Base-by-base conservation (phyloP, 2,888 invertebrate genomes). In the Chloroclystis v-ata region DNA sequence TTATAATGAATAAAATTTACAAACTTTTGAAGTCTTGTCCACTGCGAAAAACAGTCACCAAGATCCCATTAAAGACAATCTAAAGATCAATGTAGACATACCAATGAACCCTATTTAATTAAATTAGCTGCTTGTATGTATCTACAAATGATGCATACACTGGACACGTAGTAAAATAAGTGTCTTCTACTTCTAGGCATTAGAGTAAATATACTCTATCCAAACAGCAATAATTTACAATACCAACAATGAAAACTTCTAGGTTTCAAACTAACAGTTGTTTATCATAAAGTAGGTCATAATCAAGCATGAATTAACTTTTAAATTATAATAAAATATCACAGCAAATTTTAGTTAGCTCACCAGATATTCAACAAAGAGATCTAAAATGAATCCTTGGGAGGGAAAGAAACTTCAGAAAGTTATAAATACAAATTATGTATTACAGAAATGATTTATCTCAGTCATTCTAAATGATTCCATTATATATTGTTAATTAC, bases 341-440 rank as follows among this genome's bases (percentile, higher is more conserved):
- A 86, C 85, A 86, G 85, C 79, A 83, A 82, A 82, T 83, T 76
- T 76, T 67, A 62, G 65, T 69, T 75, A 82, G 79, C 81, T 75
- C 82, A 80, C 77, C 75, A 66, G 70, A 71, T 72, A 73, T 54
- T 56, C 28, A 49, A 48, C 54, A 55, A 47, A 49, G 59, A 63
- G 60, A 62, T 66, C 63, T 46, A 52, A 51, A 52, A 58, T 52
- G 52, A 54, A 41, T 45, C 56, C 52, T 47, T 43, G 42, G 16
- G 52, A 55, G 54, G 49, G 59, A 50, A 60, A 63, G 57, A 55
- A 53, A 53, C 51, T 56, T 49, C 59, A 52, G 52, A 56, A 56
- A 58, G 54, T 60, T 62, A 64, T 54, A 58, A 60, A 57, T 65
- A 61, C 60, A 59, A 54, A 26, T 41, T 42, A 54, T 59, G 60